Conservation (phyloP, 1,140 invertebrate species). For the Pseudoatta argentina region DNA sequence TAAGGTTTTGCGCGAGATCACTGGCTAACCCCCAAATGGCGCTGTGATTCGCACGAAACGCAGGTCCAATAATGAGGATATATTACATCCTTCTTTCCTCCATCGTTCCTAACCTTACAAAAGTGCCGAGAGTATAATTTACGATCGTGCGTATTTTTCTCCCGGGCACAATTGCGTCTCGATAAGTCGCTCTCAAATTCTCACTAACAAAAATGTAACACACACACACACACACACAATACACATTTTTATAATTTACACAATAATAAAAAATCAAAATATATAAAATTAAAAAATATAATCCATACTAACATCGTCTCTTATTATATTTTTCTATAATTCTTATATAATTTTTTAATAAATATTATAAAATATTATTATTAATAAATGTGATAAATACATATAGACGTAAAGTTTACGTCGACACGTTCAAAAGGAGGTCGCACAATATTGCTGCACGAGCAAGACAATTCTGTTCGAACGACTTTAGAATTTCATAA, state of each 20-base stretch:
- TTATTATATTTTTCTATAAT: background rate
- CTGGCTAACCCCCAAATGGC: constrained; percentile 53
- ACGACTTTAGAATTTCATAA: constrained; percentile 70
- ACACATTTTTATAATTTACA: background rate
- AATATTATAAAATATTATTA: constrained; percentile 17
- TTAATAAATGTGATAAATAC: constrained; percentile 2
- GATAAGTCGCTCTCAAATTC: constrained; percentile 45
- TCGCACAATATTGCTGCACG: constrained; percentile 36
- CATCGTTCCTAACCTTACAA: background rate
- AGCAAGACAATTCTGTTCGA: constrained; percentile 49
- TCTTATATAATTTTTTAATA: constrained; percentile 13
- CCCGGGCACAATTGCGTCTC: constrained; percentile 26
- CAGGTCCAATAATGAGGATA: constrained; percentile 64
- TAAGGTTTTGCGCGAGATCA: constrained; percentile 41
- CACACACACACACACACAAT: background rate
- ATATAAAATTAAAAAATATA: background rate
- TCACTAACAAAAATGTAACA: background rate
- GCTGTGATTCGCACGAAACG: constrained; percentile 20
- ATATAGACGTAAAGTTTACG: background rate
- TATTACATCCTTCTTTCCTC: constrained; percentile 40
- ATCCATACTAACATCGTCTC: background rate
- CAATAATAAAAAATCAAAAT: background rate
- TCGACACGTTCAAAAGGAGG: constrained; percentile 31
- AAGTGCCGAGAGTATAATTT: constrained; percentile 47
- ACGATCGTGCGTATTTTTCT: constrained; percentile 56